A percentile compares a stretch with the other conserved stretches of the same genome.
These are phyloP conservation scores for Erebia epiphron DNA, from an alignment of 2,888 invertebrate genomes.

Conservation along the genomic window DNA sequence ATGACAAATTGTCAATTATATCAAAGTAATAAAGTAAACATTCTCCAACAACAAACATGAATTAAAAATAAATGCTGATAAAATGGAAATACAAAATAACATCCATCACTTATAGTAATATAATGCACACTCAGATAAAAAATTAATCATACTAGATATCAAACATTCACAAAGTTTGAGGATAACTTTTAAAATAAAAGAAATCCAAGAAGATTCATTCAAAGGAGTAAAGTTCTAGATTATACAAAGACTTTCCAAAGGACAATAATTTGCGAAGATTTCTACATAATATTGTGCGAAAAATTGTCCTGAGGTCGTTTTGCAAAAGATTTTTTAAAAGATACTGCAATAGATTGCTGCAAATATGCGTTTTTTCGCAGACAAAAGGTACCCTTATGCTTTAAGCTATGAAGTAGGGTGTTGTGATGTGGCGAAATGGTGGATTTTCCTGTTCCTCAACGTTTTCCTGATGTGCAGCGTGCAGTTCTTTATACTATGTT, in stretches of 20 bases:
- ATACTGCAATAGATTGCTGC: background rate
- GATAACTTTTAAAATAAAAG: background rate
- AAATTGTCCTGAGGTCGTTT: background rate
- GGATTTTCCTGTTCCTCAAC: slow-evolving; percentile 49
- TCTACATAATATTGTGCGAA: background rate
- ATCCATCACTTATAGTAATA: background rate
- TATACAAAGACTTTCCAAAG: background rate
- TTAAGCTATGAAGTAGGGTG: slow-evolving; percentile 50
- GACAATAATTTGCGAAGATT: background rate
- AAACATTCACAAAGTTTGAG: background rate
- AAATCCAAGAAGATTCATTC: background rate
- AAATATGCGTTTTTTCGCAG: slow-evolving; percentile 50
- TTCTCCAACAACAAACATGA: background rate
- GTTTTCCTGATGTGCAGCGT: slow-evolving; percentile 57
- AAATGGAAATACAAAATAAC: background rate
- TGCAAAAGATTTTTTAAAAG: background rate
- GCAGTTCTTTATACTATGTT: slow-evolving; percentile 54
- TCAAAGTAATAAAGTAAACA: background rate
- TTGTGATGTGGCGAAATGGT: slow-evolving; percentile 52
- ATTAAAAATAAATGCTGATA: background rate
- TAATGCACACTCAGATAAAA: background rate
- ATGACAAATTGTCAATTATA: background rate
- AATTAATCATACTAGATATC: background rate
- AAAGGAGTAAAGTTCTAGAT: background rate
- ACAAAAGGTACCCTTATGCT: slow-evolving; percentile 53